These are phyloP conservation scores for Morbakka virulenta DNA, from an alignment of 30 jellyfish, hydroid and myxozoan species.

Conservation along the genomic window DNA sequence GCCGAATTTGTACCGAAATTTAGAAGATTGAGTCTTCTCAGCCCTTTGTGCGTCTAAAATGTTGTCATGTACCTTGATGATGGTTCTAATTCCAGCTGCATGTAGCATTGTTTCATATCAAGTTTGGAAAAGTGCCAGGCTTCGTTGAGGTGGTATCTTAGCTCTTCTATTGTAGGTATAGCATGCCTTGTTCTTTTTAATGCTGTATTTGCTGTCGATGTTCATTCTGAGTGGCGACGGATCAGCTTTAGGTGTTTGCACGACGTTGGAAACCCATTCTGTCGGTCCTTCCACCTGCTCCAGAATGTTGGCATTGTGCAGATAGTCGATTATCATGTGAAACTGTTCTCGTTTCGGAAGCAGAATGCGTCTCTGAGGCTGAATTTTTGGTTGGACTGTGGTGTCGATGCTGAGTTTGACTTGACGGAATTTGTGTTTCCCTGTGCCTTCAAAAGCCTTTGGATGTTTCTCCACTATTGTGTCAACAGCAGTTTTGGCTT, in stretches of 20 bases:
- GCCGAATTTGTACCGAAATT: no score
- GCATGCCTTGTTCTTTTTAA: neutral
- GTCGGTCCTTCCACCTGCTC: slow-evolving; percentile 14
- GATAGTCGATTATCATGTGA: no score
- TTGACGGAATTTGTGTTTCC: no score
- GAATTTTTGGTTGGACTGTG: neutral
- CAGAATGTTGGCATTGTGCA: neutral
- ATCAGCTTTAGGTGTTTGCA: slow-evolving; percentile 1
- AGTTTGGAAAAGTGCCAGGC: slow-evolving; percentile 15
- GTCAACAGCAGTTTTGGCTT: no score
- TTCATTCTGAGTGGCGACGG: neutral
- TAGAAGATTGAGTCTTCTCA: no score
- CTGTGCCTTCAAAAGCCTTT: no score
- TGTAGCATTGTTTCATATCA: no score
- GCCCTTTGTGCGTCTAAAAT: slow-evolving; percentile 29
- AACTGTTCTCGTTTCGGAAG: no score
- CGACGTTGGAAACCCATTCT: neutral
- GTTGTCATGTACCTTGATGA: slow-evolving; percentile 7
- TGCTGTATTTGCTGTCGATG: slow-evolving; percentile 31
- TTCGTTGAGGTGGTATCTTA: slow-evolving; percentile 10
- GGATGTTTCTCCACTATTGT: no score
- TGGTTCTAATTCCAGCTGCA: no score
- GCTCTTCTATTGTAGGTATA: slow-evolving; percentile 6
- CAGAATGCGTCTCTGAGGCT: no score
- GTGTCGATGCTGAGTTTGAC: no score